Base-by-base conservation (phyloP, 2,797 vertebrate species). In the Jordanella pulchra region DNA sequence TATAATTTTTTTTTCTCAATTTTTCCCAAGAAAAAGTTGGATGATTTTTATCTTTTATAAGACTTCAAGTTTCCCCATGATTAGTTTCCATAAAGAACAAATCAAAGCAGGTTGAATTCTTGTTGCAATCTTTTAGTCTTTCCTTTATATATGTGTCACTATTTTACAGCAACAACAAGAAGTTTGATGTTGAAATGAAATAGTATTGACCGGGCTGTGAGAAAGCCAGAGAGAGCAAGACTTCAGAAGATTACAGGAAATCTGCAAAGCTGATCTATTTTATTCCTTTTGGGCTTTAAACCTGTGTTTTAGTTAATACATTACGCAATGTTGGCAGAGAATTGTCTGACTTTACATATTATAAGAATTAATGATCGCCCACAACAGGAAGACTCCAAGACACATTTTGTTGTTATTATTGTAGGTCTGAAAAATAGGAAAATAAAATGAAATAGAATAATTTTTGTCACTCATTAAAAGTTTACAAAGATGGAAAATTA, bases 61-160 rank as follows among this genome's bases (percentile, higher is more conserved):
- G 55, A 65, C 56, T 42, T 66, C 1, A 42, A 72, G 69, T 74
- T 69, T 61, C 28, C 7, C 32, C 51, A 0, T 35, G n/a, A 69
- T 45, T 70, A 65, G 58, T 68, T 17, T 72, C 76, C 67, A 78
- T 30, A 71, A 71, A 15, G 75, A 70, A 81, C 72, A 85, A 63
- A 76, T 27, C 61, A 76, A 64, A 4, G 30, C 32, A n/a, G 63
- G 23, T 11, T 4, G 35, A 58, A 27, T 48, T 53, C 42, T 27
- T 21, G 13, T 42, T 55, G 6, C 55, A 51, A n/a, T n/a, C n/a
- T 35, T 17, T 5, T 7, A 17, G 39, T 35, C 5, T 12, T 47
- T 65, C 17, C 30, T 32, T 18, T 1, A 3, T 28, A 18, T 56
- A 56, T 17, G 55, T 21, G 54, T 15, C 18, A 56, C 28, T 18